Evolutionary conservation across 2,888 invertebrate genomes (phyloP).

Genomic region (Tetramorium bicarinatum): DNA sequence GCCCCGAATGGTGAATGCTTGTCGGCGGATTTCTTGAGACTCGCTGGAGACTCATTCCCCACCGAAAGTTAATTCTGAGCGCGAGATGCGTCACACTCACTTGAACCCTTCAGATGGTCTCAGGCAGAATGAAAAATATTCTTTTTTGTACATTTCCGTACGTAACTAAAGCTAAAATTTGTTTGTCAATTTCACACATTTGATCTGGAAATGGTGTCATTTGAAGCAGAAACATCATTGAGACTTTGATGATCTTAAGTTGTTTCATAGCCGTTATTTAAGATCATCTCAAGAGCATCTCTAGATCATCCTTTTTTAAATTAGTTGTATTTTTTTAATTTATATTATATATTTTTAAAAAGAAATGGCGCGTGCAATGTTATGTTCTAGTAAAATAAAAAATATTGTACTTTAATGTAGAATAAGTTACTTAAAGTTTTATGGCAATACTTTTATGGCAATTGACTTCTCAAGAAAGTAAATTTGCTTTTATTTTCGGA

Average conservation of each 20-base stretch:
- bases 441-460: not conserved
- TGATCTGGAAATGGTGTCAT: not conserved
- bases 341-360: no score
- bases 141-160: no score
- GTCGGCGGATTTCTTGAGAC: slow-evolving; percentile 26
- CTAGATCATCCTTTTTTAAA: no score
- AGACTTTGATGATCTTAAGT: not conserved
- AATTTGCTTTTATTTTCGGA: not conserved
- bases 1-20: slow-evolving; percentile 20
- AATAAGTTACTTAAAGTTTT: slow-evolving; percentile 4
- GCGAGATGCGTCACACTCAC: not conserved
- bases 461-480: not conserved
- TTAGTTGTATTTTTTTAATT: no score
- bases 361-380: no score
- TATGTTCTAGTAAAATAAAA: not conserved
- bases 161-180: not conserved
- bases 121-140: not conserved
- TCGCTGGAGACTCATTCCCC: not conserved
- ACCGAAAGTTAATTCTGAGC: slow-evolving; percentile 8
- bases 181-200: not conserved
- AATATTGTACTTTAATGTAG: not conserved
- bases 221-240: not conserved
- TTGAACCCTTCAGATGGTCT: not conserved
- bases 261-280: no score
- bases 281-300: no score